Base-by-base conservation (phyloP, 2,797 vertebrate species). In the Pagetopsis macropterus region DNA sequence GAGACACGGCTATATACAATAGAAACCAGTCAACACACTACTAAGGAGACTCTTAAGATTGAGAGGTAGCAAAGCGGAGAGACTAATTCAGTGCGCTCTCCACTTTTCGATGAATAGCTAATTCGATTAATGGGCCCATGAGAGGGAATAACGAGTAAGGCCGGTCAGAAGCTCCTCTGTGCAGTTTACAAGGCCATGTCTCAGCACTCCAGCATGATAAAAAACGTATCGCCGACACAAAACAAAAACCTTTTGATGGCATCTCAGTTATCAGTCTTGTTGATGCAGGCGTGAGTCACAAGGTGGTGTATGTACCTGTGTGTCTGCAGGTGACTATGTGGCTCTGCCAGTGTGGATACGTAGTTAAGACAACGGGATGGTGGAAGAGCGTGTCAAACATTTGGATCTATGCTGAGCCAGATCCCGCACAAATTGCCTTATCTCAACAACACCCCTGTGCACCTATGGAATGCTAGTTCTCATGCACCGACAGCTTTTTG, bases 301-400 rank as follows among this genome's bases (percentile, higher is more conserved):
- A 72, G 79, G 10, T 45, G 64, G 71, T 48, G 66, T 60, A 16
- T 14, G 57, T 75, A 50, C 10, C 8, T 70, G 70, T 46, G 73
- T 72, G 73, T 62, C 19, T 65, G 45, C 57, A 60, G 33, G 62
- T 73, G 67, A 43, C 27, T 72, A 50, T 72, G 61, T 40, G 50
- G 44, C 49, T 45, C 58, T 40, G 50, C 41, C 45, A 43, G 11
- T 69, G 65, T 27, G 49, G 70, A 67, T 85, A 51, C 66, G 76
- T 76, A 68, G 67, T 68, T 80, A 70, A 68, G 68, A 67, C 65
- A 63, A 69, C 56, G 8, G 58, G 58, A 78, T 77, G 82, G 65
- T 88, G 88, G 90, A 76, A 87, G 82, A 83, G 45, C 77, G 49
- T 84, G 89, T 93, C 87, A 89, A 91, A 91, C 87, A 86, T 88